Evolutionary conservation across 2,888 invertebrate genomes (phyloP), one percentile per base, ranked within the genome.

Genomic region (Agrochola litura): DNA sequence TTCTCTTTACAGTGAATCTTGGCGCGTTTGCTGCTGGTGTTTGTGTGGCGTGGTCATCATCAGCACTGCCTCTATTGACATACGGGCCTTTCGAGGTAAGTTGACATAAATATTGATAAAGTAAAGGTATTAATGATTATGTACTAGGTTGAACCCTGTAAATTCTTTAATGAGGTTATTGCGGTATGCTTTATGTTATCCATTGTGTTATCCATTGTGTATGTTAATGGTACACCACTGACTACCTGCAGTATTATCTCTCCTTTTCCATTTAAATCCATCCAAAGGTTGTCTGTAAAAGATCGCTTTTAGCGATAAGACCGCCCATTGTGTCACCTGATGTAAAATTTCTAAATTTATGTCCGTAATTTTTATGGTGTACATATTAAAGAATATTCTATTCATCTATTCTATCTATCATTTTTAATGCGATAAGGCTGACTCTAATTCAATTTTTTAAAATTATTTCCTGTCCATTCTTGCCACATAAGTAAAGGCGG

Each of bases 21-120:
- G 97, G 97, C 16, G 97, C 97, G 0, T 95, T 97, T 72, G 97
- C 97, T 0, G 94, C 97, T 6, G 97, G 97, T 1, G 97, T 97
- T 6, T 97, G 97, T 86, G 92, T 97, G 10, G 97, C 97, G 1
- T 97, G 97, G 97, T 97, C 97, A 1, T 97, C 97, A 2, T 94
- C 97, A 79, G 97, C 97, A 0, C 89, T 97, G 10, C 96, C 96
- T 0, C 88, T 97, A 64, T 89, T 97, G 49, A 91, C 92, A 65
- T 63, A 87, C 30, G 77, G 82, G 79, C 19, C 82, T 78, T 37
- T 75, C 52, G 90, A 92, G 82, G 95, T 95, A 88, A 89, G 88
- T 73, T 12, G 2, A 19, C 6, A 1, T 22, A 43, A 3, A 43
- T 22, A 16, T 41, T 65, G 1, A n/a, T 30, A 14, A 64, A 30